phyloP scores from a whole-genome alignment of 1,140 invertebrate genomes.

The Bursaphelenchus mucronatus region DNA sequence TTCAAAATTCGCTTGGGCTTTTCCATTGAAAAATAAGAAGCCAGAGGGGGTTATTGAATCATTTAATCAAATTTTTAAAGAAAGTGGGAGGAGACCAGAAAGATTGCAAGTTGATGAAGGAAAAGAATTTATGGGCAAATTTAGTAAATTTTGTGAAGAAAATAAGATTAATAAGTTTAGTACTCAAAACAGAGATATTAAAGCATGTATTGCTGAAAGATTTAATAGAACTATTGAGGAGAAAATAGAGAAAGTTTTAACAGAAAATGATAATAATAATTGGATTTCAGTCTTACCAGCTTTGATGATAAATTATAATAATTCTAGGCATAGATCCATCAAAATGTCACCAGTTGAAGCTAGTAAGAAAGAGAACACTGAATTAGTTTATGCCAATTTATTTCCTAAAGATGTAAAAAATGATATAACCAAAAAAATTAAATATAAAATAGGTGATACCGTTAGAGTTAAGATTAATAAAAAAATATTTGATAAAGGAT shows the following conservation, averaged over 20 bases:
- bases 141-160: conserved; percentile 20
- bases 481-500: conserved; percentile 40
- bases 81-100: conserved; percentile 58
- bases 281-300: conserved; percentile 46
- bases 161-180: conserved; percentile 18
- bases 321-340: conserved; percentile 41
- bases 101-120: conserved; percentile 63
- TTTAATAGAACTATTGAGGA: conserved; percentile 56
- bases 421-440: conserved; percentile 19
- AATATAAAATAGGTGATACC: conserved; percentile 38
- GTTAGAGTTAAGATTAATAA: conserved; percentile 45
- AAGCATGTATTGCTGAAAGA: conserved; percentile 53
- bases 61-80: conserved; percentile 50
- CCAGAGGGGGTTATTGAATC: conserved; percentile 41
- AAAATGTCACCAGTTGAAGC: conserved; percentile 40
- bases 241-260: conserved; percentile 53
- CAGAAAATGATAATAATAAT: conserved; percentile 41
- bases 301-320: conserved; percentile 51
- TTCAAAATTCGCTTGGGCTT: conserved; percentile 63
- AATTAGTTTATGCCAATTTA: conserved; percentile 7
- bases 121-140: conserved; percentile 60
- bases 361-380: conserved; percentile 29
- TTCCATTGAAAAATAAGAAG: conserved; percentile 63
- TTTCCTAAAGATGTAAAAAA: conserved; percentile 10
- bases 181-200: conserved; percentile 46